These are phyloP conservation scores for Magallana nippona DNA, from an alignment of 2,888 invertebrate genomes.

Conservation along the genomic window DNA sequence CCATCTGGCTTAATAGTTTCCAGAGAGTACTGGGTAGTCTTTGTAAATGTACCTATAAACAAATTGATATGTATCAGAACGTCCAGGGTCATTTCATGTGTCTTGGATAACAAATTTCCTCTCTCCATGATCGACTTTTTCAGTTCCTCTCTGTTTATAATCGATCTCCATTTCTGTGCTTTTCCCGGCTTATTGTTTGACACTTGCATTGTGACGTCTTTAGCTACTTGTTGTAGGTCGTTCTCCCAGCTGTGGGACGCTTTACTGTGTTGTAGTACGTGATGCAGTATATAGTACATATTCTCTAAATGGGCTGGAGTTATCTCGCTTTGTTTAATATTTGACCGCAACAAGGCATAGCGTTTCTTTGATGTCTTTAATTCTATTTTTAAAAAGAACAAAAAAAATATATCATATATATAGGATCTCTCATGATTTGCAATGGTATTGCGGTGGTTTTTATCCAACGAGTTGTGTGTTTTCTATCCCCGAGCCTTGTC, in stretches of 20 bases:
- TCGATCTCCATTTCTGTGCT: background rate
- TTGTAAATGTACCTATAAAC: background rate
- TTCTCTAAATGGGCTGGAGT: background rate
- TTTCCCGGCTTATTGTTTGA: background rate
- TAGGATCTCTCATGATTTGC: no score
- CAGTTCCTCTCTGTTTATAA: background rate
- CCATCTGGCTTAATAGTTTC: conserved; percentile 1
- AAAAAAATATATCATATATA: no score
- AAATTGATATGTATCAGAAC: background rate
- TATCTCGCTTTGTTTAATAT: background rate
- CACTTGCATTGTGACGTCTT: background rate
- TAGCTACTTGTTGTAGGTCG: background rate
- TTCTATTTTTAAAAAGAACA: background rate
- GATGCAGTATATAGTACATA: background rate
- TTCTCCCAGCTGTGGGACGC: background rate
- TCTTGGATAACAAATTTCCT: conserved; percentile 5
- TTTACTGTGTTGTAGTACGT: conserved; percentile 22
- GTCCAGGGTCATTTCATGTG: background rate
- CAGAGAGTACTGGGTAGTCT: background rate
- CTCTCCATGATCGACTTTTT: background rate
- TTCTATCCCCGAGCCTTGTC: no score
- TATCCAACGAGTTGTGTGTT: no score
- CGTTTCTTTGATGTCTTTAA: background rate
- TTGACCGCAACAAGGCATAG: background rate
- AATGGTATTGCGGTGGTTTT: no score